These are phyloP conservation scores for Nerophis ophidion DNA, from an alignment of 2,113 vertebrate species.

Conservation along the genomic window DNA sequence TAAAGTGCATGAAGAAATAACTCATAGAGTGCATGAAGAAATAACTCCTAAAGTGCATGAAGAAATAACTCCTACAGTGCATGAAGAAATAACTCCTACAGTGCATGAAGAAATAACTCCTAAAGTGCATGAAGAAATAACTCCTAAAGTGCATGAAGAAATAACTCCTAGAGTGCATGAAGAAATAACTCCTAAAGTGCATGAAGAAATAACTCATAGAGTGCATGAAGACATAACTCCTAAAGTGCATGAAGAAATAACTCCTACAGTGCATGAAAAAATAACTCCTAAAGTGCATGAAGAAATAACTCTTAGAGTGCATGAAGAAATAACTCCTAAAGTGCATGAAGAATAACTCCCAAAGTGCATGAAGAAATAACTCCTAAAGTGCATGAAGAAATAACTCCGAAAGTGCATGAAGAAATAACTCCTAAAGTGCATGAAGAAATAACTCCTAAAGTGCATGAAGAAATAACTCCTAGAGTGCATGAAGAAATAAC, in stretches of 20 bases:
- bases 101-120: conserved; percentile 29
- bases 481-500: conserved; percentile 29
- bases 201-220: conserved; percentile 28
- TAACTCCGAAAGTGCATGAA: conserved; percentile 30
- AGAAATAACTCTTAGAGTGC: conserved; percentile 34
- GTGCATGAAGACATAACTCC: conserved; percentile 29
- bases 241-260: conserved; percentile 29
- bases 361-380: conserved; percentile 26
- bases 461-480: conserved; percentile 29
- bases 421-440: conserved; percentile 34
- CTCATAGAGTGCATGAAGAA: conserved; percentile 33
- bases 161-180: conserved; percentile 31
- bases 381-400: conserved; percentile 33
- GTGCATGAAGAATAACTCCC: no score
- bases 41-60: conserved; percentile 31
- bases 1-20: conserved; percentile 29
- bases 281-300: no score
- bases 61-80: conserved; percentile 32
- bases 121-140: conserved; percentile 29
- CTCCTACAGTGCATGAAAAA: no score
- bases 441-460: conserved; percentile 28
- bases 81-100: conserved; percentile 26
- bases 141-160: conserved; percentile 34
- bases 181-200: conserved; percentile 34
- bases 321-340: conserved; percentile 28